Percentiles rank a stretch among this genome's conserved stretches.
phyloP scores from a whole-genome alignment of 2,888 invertebrate species.

The Meganola albula region DNA sequence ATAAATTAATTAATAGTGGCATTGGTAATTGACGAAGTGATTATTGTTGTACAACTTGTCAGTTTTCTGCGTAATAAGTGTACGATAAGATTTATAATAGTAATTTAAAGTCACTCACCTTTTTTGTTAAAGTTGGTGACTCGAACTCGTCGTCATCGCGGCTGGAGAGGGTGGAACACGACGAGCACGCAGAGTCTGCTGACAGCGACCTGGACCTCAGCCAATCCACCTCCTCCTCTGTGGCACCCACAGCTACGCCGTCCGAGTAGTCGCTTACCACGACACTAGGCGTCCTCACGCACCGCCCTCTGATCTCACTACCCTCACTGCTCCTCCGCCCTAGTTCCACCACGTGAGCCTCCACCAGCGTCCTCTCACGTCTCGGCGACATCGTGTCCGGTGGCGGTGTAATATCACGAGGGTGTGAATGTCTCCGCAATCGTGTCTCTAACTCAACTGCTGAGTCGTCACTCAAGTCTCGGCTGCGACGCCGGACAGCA shows the following conservation, averaged over 20 bases:
- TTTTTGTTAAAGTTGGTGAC: conserved; percentile 65
- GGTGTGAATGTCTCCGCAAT: conserved; percentile 58
- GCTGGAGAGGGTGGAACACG: conserved; percentile 84
- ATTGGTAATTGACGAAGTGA: too few species aligned
- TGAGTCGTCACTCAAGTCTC: conserved; percentile 74
- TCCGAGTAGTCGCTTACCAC: conserved; percentile 93
- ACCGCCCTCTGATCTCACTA: conserved; percentile 69
- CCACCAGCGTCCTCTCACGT: conserved; percentile 59
- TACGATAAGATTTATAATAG: too few species aligned
- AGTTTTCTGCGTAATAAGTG: too few species aligned
- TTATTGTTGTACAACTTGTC: too few species aligned
- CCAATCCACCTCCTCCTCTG: conserved; percentile 68
- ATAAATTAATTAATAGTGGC: too few species aligned
- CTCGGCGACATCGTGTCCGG: conserved; percentile 63
- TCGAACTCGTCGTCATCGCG: conserved; percentile 82
- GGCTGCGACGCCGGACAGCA: conserved; percentile 63
- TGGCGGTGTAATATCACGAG: conserved; percentile 59
- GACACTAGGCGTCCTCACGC: conserved; percentile 89
- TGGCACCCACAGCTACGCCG: conserved; percentile 70
- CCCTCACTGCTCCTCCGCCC: conserved; percentile 73
- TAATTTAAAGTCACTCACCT: conserved; percentile 68
- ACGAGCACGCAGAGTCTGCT: conserved; percentile 85
- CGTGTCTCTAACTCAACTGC: conserved; percentile 75
- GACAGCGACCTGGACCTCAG: conserved; percentile 71
- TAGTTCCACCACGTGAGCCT: conserved; percentile 77